Percentiles rank a stretch among this genome's conserved stretches.
Evolutionary conservation across 23 tunicate genomes (phyloP).

Genomic region (Phallusia fumigata): DNA sequence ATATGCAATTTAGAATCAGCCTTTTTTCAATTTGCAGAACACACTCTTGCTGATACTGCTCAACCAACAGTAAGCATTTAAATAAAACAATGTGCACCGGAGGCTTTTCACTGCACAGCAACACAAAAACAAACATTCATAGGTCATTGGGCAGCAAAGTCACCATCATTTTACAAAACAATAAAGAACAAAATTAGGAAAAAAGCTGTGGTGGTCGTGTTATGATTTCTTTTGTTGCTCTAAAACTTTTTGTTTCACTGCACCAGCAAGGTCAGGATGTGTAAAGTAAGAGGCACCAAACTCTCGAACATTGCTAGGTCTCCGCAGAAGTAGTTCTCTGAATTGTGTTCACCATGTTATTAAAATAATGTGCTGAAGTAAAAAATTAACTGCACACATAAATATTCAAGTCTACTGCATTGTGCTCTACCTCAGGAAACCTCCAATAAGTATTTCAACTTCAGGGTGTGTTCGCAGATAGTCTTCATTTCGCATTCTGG

Average conservation of each 20-base stretch:
- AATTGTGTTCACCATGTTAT: not conserved
- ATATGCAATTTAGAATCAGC: too few species aligned
- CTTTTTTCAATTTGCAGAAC: too few species aligned
- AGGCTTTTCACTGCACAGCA: too few species aligned
- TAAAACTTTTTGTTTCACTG: slow-evolving; percentile 35
- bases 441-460: slow-evolving; percentile 58
- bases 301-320: slow-evolving; percentile 78
- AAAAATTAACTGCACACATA: not conserved
- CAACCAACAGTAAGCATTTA: too few species aligned
- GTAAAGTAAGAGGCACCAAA: slow-evolving; percentile 88
- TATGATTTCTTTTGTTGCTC: slow-evolving; percentile 24
- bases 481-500: slow-evolving; percentile 70
- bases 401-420: not conserved
- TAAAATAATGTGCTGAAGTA: too few species aligned
- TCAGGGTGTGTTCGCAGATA: slow-evolving; percentile 78
- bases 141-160: not conserved
- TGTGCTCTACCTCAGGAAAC: slow-evolving; percentile 44
- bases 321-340: slow-evolving; percentile 67
- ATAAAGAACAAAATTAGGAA: not conserved
- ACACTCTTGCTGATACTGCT: too few species aligned
- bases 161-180: not conserved
- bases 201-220: not conserved
- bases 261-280: slow-evolving; percentile 49
- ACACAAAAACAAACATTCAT: too few species aligned
- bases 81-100: too few species aligned